Evolutionary conservation across 37 sponge, comb jelly and placozoan species (phyloP).

Genomic region (Bolinopsis microptera): DNA sequence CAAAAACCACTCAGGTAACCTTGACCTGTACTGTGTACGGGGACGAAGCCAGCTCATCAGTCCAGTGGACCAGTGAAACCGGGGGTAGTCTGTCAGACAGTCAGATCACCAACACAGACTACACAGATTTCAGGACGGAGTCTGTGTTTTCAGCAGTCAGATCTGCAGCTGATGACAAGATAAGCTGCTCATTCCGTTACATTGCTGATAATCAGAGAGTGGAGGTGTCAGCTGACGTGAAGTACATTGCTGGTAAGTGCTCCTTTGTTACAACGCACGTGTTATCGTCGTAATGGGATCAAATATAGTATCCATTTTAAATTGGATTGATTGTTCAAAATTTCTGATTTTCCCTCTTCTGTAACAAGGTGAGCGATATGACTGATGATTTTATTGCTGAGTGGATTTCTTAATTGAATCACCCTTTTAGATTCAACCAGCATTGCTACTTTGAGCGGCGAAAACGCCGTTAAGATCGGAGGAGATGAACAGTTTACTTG

Average conservation of each 20-base stretch:
- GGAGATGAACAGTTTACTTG: slow-evolving; percentile 32
- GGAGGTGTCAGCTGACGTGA: background rate
- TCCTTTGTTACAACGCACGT: too few relatives aligned
- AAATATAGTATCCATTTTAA: too few relatives aligned
- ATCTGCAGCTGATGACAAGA: background rate
- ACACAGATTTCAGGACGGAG: background rate
- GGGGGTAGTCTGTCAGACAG: background rate
- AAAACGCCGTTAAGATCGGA: background rate
- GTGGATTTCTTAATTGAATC: too few relatives aligned
- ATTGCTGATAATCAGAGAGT: background rate
- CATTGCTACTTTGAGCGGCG: background rate
- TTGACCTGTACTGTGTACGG: slow-evolving; percentile 21
- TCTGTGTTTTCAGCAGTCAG: background rate
- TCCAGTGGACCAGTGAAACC: background rate
- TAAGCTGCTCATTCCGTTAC: slow-evolving; percentile 9
- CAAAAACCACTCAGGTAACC: slow-evolving; percentile 13
- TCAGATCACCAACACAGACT: background rate
- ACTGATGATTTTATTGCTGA: too few relatives aligned
- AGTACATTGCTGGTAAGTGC: background rate
- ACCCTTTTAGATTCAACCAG: background rate
- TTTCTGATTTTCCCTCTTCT: too few relatives aligned
- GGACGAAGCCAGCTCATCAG: background rate
- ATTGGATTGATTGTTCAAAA: too few relatives aligned
- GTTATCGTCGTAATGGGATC: too few relatives aligned
- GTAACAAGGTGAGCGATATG: too few relatives aligned